Base-by-base conservation (phyloP, 2,888 invertebrate species). In the Plutella xylostella region DNA sequence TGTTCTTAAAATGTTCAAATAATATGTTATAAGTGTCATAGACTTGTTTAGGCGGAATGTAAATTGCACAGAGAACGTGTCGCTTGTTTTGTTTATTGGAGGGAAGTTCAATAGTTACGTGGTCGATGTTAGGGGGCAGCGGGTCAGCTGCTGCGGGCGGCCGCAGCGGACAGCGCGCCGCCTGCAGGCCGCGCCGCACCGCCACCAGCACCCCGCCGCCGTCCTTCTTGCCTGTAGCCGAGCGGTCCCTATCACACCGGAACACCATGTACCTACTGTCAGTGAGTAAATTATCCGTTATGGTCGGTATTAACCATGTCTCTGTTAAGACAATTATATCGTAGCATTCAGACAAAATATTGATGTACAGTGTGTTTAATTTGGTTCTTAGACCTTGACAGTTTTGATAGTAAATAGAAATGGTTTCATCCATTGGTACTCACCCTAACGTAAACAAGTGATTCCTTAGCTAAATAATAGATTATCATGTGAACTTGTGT, bases 311-410 rank as follows among this genome's bases (percentile, higher is more conserved):
- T 9, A 49, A 33, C 47, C 51, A 49, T 6, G 51, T 51, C 37
- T 51, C 50, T 1, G 49, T 46, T 1, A 51, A 34, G 22, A 49
- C 19, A 17, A 51, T 48, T 11, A 49, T 41, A 19, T 50, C 45
- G 30, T 45, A 47, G 9, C 9, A 30, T 38, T 48, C 17, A 2
- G 30, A 22, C n/a, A 48, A 17, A 9, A 47, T 42, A 15, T 48
- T 47, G 25, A 42, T 35, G 30, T 41, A 44, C 9, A 51, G 12
- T 3, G 41, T 48, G n/a, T 47, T 38, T 9, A 41, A 14, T 42
- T 47, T 51, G 9, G 47, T 51, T 33, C 48, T 25, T 1, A 47
- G 20, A 3, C 48, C 48, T 12, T 45, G 17, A 14, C 42, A 34
- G 25, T 50, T 48, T 39, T 48, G 48, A 20, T 49, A 47, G 19